Evolutionary conservation across 2,888 invertebrate genomes (phyloP).

Genomic region (Eupithecia subumbrata): DNA sequence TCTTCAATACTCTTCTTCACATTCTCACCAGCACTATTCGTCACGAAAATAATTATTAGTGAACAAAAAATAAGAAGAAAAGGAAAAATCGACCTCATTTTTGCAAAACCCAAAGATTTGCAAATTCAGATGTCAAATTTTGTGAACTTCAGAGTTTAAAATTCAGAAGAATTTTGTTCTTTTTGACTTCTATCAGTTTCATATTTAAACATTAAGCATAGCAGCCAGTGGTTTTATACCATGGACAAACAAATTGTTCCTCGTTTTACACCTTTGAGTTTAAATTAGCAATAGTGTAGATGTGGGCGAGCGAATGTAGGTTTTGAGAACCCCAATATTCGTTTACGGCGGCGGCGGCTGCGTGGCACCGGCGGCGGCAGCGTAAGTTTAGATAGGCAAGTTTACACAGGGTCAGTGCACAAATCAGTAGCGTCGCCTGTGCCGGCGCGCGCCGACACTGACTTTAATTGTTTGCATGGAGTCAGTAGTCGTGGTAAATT

Average conservation of each 20-base stretch:
- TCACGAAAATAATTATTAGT: slow-evolving; percentile 54
- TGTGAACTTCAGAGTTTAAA: slow-evolving; percentile 18
- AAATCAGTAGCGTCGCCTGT: too few species aligned
- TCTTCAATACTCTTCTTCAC: slow-evolving; percentile 74
- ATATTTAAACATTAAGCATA: slow-evolving; percentile 20
- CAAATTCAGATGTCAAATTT: slow-evolving; percentile 4
- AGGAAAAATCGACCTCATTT: slow-evolving; percentile 41
- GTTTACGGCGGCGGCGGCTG: too few species aligned
- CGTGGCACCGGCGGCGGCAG: too few species aligned
- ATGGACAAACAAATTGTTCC: not conserved
- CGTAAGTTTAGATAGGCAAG: too few species aligned
- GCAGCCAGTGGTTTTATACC: slow-evolving; percentile 30
- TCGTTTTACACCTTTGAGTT: not conserved
- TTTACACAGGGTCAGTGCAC: too few species aligned
- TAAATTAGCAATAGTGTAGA: too few species aligned
- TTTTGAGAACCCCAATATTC: too few species aligned
- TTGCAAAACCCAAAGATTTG: slow-evolving; percentile 17
- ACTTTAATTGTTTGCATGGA: too few species aligned
- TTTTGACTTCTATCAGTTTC: slow-evolving; percentile 58
- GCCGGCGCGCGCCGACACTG: too few species aligned
- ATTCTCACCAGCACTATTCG: slow-evolving; percentile 57
- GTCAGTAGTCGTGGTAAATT: too few species aligned
- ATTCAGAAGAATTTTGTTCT: slow-evolving; percentile 51
- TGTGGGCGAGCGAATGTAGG: too few species aligned
- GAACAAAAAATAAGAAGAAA: slow-evolving; percentile 55